Percentiles rank a stretch among this genome's conserved stretches.
These are phyloP conservation scores for Boleophthalmus pectinirostris DNA, from an alignment of 2,113 vertebrate species.

Conservation along the genomic window DNA sequence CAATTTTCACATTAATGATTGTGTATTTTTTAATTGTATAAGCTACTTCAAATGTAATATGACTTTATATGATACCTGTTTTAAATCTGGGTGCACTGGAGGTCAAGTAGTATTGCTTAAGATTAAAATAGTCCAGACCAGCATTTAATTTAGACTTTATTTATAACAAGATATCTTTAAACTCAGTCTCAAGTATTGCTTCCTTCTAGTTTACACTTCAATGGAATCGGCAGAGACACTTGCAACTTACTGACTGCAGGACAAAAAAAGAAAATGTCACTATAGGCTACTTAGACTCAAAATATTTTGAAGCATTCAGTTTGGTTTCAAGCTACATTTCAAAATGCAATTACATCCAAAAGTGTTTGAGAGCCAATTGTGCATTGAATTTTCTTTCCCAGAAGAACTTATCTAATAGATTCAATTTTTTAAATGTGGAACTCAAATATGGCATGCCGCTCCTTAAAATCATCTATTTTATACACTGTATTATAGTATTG, in stretches of 20 bases:
- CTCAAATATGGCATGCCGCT: background rate
- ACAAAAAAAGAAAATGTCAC: background rate
- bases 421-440: conserved; percentile 10
- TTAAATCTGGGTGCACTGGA: background rate
- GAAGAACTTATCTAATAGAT: background rate
- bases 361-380: background rate
- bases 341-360: conserved; percentile 29
- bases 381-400: conserved; percentile 1
- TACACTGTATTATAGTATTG: background rate
- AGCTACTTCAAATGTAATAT: background rate
- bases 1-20: no score
- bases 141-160: conserved; percentile 3
- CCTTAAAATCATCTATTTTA: background rate
- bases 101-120: background rate
- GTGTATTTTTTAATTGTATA: background rate
- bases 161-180: conserved; percentile 11
- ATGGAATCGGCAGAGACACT: conserved; percentile 1
- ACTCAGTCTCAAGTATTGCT: conserved; percentile 6
- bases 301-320: conserved; percentile 13
- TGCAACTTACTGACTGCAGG: background rate
- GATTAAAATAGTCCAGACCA: background rate
- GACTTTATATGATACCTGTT: background rate
- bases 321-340: conserved; percentile 54
- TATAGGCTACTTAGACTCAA: background rate
- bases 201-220: background rate